Base-by-base conservation (phyloP, 1,140 invertebrate species). In the Ostrea denselamellosa region DNA sequence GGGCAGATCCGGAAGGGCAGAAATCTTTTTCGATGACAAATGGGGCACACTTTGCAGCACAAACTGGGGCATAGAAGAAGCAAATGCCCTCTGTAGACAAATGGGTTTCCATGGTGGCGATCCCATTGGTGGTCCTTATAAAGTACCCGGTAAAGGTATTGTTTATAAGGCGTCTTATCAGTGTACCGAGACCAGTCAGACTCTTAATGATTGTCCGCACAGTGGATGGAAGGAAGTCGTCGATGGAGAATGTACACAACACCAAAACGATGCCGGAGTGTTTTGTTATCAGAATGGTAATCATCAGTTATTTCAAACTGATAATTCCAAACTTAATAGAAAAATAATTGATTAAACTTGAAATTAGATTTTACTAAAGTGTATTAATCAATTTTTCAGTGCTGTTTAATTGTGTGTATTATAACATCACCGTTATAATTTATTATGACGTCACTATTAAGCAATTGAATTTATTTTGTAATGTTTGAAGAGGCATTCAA, bases 201-300 rank as follows among this genome's bases (percentile, higher is more conserved):
- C 25, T 51, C 53, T 90, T 10, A 85, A 87, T 54, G 89, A 91
- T 12, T 92, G 91, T 82, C 89, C 90, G 53, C 92, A 91, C 83
- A 86, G 85, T 51, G 90, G 91, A 12, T 90, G 91, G 85, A 56
- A 90, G 53, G 65, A 88, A 14, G 53, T 90, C 2, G 88, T 71
- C 7, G 77, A 84, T 19, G 56, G 52, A 28, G 56, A 44, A 53
- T 92, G 91, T 85, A 44, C 52, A n/a, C 58, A 85, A 62, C 88
- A 90, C 51, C 85, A 86, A 25, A 85, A 89, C 71, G 90, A 91
- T 88, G 90, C 89, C 2, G 89, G 89, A 0, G 88, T 92, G 10
- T 87, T 87, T 34, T 92, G 91, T 82, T 92, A 90, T 85, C 86
- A 88, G 14, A 89, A 85, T 44, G 90, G 82, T 83, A 83, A 53